Conservation (phyloP, 2,888 invertebrate species). For the Cheilosia pagana region DNA sequence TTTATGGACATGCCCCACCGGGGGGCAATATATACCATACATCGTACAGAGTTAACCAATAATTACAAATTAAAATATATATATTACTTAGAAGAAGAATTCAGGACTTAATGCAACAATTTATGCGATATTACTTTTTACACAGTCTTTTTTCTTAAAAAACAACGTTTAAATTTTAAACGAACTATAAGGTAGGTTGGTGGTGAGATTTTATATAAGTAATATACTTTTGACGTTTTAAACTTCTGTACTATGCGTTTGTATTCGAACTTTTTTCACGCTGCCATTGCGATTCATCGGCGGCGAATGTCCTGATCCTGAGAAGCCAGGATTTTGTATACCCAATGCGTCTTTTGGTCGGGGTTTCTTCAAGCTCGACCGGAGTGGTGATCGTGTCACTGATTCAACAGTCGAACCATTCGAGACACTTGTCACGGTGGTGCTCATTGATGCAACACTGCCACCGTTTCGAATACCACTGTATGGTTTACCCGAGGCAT, state of each 20-base stretch:
- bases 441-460: constrained; percentile 90
- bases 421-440: constrained; percentile 88
- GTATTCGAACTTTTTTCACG: constrained; percentile 95
- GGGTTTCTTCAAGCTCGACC: constrained; percentile 93
- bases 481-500: constrained; percentile 93
- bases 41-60: constrained; percentile 34
- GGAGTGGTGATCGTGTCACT: constrained; percentile 87
- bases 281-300: constrained; percentile 93
- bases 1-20: constrained; percentile 9
- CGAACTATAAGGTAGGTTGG: constrained; percentile 73
- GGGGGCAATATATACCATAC: not conserved
- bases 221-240: constrained; percentile 81
- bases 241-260: constrained; percentile 96
- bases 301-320: constrained; percentile 91
- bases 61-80: constrained; percentile 27
- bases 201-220: constrained; percentile 63
- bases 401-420: constrained; percentile 83
- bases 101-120: constrained; percentile 48
- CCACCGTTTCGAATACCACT: constrained; percentile 87
- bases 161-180: constrained; percentile 67
- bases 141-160: constrained; percentile 73
- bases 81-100: constrained; percentile 25
- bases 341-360: constrained; percentile 88
- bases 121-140: constrained; percentile 70
- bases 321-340: constrained; percentile 91